Percentiles rank a stretch among this genome's conserved stretches.
Conservation (phyloP, 2,113 vertebrate genomes). For the Rhineura floridana region DNA sequence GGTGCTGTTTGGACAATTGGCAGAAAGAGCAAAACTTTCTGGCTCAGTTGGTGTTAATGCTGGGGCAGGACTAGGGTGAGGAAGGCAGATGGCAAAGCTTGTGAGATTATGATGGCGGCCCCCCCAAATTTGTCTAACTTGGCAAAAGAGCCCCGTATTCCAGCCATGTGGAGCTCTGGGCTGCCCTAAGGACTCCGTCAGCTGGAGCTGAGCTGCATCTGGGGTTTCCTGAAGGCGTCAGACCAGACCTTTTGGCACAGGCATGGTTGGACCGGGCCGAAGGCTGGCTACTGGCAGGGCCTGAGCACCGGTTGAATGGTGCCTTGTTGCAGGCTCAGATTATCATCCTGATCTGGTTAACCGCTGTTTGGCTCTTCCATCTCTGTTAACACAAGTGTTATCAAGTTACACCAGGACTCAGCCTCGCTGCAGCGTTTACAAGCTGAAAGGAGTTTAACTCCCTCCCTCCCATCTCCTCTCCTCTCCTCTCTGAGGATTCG, state of each 20-base stretch:
- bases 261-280: not conserved
- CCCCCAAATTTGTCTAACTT: too few relatives aligned
- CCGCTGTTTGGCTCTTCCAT: constrained; percentile 19
- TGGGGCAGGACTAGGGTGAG: too few relatives aligned
- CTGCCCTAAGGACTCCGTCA: not conserved
- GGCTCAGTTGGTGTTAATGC: too few relatives aligned
- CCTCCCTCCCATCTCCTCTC: not conserved
- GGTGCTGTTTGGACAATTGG: too few relatives aligned
- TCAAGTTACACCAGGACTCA: constrained; percentile 52
- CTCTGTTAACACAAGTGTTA: constrained; percentile 46
- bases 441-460: constrained; percentile 46
- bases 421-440: constrained; percentile 22
- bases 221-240: not conserved
- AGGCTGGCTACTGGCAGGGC: not conserved
- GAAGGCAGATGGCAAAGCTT: too few relatives aligned
- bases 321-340: constrained; percentile 45
- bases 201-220: fast-evolving
- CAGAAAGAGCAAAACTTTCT: not conserved
- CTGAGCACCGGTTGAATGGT: constrained; percentile 6
- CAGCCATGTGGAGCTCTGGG: too few relatives aligned
- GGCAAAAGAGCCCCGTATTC: too few relatives aligned
- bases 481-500: constrained; percentile 51
- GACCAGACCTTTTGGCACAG: fast-evolving
- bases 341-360: constrained; percentile 38
- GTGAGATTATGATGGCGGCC: not conserved